Evolutionary conservation across 2,888 invertebrate species (phyloP).

Genomic region (Synergus umbraculus): DNA sequence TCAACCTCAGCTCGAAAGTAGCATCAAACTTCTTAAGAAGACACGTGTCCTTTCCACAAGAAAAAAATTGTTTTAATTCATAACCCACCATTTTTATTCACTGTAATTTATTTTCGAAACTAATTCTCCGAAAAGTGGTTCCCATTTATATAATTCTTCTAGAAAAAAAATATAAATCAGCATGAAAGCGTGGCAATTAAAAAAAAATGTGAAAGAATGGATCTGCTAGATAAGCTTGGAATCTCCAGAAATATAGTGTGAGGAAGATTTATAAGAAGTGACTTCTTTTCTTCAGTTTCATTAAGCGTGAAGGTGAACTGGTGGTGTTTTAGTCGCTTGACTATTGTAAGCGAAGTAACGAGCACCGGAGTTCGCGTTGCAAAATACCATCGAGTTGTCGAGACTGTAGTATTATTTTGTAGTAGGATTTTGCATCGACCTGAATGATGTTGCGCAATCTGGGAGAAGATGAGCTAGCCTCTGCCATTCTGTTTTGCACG

Average conservation of each 20-base stretch:
- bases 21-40: not conserved
- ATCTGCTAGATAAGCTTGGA: not conserved
- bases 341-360: not conserved
- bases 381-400: slow-evolving; percentile 13
- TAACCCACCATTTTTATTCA: not conserved
- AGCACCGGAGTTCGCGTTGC: not conserved
- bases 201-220: not conserved
- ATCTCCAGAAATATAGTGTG: not conserved
- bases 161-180: not conserved
- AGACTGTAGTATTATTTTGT: not conserved
- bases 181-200: not conserved
- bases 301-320: slow-evolving; percentile 16
- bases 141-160: not conserved
- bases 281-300: not conserved
- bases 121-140: not conserved
- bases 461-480: slow-evolving; percentile 37
- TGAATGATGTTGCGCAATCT: slow-evolving; percentile 33
- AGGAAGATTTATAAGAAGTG: not conserved
- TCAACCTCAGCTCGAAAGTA: not conserved
- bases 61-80: not conserved
- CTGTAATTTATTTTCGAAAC: not conserved
- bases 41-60: not conserved
- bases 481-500: slow-evolving; percentile 35
- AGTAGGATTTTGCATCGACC: slow-evolving; percentile 26
- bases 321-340: not conserved